These are phyloP conservation scores for Coreoperca whiteheadi DNA, from an alignment of 2,113 vertebrate species.

Conservation along the genomic window DNA sequence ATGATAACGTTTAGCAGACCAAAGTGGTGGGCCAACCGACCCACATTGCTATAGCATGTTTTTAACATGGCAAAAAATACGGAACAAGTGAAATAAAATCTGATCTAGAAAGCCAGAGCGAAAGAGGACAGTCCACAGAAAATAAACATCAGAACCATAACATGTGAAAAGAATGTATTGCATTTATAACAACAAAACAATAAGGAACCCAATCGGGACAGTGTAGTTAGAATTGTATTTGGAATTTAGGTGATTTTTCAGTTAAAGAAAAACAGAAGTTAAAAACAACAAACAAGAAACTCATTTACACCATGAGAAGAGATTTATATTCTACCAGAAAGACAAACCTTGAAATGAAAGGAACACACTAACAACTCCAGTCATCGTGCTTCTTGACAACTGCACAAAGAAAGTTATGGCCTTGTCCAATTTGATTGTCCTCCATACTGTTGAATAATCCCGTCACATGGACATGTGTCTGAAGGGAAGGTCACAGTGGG, in stretches of 20 bases:
- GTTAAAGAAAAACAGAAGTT: not conserved
- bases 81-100: no score
- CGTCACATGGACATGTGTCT: conserved; percentile 12
- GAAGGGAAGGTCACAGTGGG: conserved; percentile 45
- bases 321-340: not conserved
- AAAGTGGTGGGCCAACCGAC: no score
- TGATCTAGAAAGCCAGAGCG: no score
- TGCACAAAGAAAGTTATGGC: conserved; percentile 21
- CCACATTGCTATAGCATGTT: no score
- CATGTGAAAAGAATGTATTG: not conserved
- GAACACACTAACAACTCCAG: not conserved
- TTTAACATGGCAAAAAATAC: no score
- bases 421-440: conserved; percentile 44
- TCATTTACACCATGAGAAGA: not conserved
- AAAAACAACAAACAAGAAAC: not conserved
- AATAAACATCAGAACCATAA: not conserved
- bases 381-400: conserved; percentile 4
- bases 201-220: not conserved
- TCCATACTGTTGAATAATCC: conserved; percentile 29
- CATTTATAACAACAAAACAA: not conserved
- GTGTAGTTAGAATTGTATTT: not conserved
- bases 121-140: not conserved
- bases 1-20: not conserved
- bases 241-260: not conserved
- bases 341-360: conserved; percentile 6